Conservation (phyloP, 2,113 vertebrate genomes). For the Falcunculus frontatus region DNA sequence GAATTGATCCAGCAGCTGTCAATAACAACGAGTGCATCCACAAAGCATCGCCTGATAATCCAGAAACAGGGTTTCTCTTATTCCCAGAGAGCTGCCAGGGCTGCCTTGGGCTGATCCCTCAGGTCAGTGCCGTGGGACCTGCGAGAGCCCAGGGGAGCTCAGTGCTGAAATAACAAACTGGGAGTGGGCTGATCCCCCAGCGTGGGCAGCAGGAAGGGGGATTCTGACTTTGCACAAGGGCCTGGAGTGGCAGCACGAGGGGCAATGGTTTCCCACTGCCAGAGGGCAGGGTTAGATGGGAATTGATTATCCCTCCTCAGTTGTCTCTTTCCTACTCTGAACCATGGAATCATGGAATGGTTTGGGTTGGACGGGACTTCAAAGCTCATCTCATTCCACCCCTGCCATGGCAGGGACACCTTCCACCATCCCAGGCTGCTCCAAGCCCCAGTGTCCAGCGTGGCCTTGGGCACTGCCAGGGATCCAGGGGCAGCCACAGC, state of each 20-base stretch:
- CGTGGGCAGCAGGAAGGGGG: neutral
- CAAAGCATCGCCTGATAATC: neutral
- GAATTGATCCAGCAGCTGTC: neutral
- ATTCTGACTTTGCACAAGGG: neutral
- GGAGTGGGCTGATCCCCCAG: neutral
- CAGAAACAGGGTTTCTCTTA: neutral
- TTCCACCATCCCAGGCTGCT: rapidly evolving
- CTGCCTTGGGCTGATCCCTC: neutral
- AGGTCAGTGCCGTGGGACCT: rapidly evolving
- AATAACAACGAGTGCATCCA: neutral
- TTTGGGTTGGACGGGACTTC: neutral
- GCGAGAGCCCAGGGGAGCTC: neutral
- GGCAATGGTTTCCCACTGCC: neutral
- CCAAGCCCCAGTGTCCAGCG: neutral
- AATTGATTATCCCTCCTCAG: neutral
- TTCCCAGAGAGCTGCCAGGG: neutral
- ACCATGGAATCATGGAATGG: rapidly evolving
- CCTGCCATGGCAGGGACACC: neutral
- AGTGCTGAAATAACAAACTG: neutral
- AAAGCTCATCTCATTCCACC: rapidly evolving
- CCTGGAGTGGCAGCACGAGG: neutral
- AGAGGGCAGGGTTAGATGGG: neutral
- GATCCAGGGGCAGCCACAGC: neutral
- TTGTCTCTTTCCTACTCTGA: neutral
- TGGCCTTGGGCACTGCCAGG: neutral